A percentile compares a stretch with the other conserved stretches of the same genome.
Evolutionary conservation across 37 sponge, comb jelly and placozoan species (phyloP).

Genomic region (Cladorhizidae sp.): DNA sequence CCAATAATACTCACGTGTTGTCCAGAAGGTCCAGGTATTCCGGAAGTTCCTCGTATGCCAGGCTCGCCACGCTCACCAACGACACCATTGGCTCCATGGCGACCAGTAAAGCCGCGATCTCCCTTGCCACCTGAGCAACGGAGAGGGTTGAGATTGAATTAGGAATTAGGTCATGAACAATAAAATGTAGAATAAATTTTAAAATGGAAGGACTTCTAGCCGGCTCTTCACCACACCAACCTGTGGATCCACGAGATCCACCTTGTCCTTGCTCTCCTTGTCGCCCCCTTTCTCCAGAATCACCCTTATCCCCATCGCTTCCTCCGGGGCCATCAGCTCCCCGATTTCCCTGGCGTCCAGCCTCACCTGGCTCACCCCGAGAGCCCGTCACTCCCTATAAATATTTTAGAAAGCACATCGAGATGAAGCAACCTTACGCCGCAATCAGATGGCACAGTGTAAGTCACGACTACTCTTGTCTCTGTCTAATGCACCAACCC

Average conservation of each 20-base stretch:
- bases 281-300: neutral
- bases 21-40: constrained; percentile 56
- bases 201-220: too few relatives aligned
- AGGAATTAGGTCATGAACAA: too few relatives aligned
- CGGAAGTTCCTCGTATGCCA: constrained; percentile 48
- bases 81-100: constrained; percentile 16
- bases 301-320: neutral
- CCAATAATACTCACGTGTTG: constrained; percentile 26
- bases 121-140: constrained; percentile 31
- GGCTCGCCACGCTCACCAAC: constrained; percentile 24
- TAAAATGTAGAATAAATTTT: too few relatives aligned
- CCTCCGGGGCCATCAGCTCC: constrained; percentile 28
- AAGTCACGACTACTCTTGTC: too few relatives aligned
- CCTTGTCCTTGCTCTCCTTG: constrained; percentile 20
- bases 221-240: too few relatives aligned
- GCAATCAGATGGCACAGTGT: too few relatives aligned
- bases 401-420: too few relatives aligned
- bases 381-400: constrained; percentile 48
- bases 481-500: too few relatives aligned
- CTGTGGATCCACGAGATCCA: constrained; percentile 35
- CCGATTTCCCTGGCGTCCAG: constrained; percentile 23
- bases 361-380: constrained; percentile 35
- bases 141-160: too few relatives aligned
- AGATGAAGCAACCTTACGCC: too few relatives aligned
- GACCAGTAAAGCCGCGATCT: constrained; percentile 47